Evolutionary conservation across 2,888 invertebrate genomes (phyloP).

Genomic region (Lithophane semibrunnea): DNA sequence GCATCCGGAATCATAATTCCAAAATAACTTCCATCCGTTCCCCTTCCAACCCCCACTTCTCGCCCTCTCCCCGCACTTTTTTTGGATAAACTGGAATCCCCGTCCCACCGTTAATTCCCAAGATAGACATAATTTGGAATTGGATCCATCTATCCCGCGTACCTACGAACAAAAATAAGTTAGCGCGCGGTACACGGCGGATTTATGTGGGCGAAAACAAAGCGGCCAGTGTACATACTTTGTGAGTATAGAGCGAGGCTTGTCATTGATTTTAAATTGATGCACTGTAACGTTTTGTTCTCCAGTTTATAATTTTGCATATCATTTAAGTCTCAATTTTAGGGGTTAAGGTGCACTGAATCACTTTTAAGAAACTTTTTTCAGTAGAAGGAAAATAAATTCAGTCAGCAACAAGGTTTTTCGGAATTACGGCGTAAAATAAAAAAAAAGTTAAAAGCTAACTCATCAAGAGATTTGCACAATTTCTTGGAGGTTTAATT

Average conservation of each 20-base stretch:
- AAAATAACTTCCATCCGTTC: constrained; percentile 88
- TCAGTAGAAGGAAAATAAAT: background rate
- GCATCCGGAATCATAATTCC: constrained; percentile 91
- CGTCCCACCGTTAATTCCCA: constrained; percentile 90
- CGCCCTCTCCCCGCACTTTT: constrained; percentile 80
- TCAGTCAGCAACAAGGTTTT: background rate
- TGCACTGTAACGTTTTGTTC: background rate
- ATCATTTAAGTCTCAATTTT: background rate
- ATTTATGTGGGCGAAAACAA: constrained; percentile 87
- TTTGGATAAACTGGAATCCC: constrained; percentile 90
- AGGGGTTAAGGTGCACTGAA: background rate
- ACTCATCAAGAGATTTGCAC: constrained; percentile 22
- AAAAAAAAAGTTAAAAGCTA: background rate
- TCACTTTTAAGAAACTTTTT: background rate
- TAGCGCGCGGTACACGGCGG: constrained; percentile 79
- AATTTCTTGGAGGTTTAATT: constrained; percentile 33
- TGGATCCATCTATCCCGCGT: constrained; percentile 90
- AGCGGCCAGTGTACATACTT: constrained; percentile 74
- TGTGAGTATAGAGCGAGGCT: constrained; percentile 67
- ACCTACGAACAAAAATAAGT: constrained; percentile 89
- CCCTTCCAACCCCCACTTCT: constrained; percentile 74
- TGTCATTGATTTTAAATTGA: constrained; percentile 51
- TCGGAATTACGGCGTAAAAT: background rate
- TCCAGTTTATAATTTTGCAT: background rate
- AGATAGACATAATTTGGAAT: constrained; percentile 91